A percentile compares a stretch with the other conserved stretches of the same genome.
These are phyloP conservation scores for Apantesis nais DNA, from an alignment of 2,888 invertebrate species.

Conservation along the genomic window DNA sequence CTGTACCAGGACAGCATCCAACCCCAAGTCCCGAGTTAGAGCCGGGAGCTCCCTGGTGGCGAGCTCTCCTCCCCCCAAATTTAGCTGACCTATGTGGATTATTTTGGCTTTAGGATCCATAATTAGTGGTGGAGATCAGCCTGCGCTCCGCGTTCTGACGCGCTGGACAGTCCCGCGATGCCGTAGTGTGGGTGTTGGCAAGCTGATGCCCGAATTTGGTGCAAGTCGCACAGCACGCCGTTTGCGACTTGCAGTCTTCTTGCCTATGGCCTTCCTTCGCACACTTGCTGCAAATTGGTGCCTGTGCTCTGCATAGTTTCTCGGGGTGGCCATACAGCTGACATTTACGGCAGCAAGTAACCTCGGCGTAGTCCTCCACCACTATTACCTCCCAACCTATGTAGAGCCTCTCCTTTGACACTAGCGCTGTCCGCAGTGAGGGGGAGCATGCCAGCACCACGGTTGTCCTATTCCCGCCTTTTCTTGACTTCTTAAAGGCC, in stretches of 20 bases:
- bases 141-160: constrained; percentile 29
- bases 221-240: constrained; percentile 41
- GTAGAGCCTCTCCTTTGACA: neutral
- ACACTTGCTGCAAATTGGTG: constrained; percentile 32
- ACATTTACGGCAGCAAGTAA: constrained; percentile 49
- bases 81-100: too few relatives aligned
- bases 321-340: constrained; percentile 56
- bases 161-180: constrained; percentile 1
- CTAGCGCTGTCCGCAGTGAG: neutral
- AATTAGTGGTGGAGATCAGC: constrained; percentile 3
- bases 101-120: constrained; percentile 13
- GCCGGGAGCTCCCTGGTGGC: constrained; percentile 39
- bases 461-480: too few relatives aligned
- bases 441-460: too few relatives aligned
- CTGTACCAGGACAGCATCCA: constrained; percentile 44
- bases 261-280: constrained; percentile 29
- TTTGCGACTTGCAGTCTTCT: constrained; percentile 1
- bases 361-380: constrained; percentile 18
- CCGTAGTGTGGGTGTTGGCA: constrained; percentile 26
- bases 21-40: constrained; percentile 17
- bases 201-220: constrained; percentile 23
- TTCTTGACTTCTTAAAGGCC: too few relatives aligned
- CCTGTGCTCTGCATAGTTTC: constrained; percentile 34
- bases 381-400: neutral
- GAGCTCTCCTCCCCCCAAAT: neutral